These are phyloP conservation scores for Oxyruncus cristatus DNA, from an alignment of 2,113 vertebrate species.

Conservation along the genomic window DNA sequence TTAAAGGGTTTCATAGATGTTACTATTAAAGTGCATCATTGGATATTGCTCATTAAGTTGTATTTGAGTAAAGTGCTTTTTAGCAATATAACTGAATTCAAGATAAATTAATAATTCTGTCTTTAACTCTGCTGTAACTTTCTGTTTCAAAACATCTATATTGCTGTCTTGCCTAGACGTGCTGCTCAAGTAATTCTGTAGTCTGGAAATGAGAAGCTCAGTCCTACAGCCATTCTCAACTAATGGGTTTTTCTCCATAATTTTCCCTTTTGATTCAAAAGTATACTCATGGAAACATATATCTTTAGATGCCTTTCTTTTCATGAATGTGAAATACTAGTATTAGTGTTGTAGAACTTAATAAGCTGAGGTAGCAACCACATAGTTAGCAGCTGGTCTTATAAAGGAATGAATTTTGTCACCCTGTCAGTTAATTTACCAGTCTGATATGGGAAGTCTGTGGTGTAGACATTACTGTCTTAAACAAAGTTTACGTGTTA, in stretches of 20 bases:
- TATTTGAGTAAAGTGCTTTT: not conserved
- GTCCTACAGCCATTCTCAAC: not conserved
- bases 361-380: not conserved
- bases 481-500: not conserved
- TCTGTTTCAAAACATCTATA: not conserved
- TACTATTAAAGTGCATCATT: not conserved
- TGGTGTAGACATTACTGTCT: not conserved
- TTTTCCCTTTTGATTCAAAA: not conserved
- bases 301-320: not conserved
- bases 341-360: not conserved
- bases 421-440: not conserved
- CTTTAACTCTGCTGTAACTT: not conserved
- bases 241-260: not conserved
- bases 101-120: not conserved
- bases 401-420: not conserved
- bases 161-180: not conserved
- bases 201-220: not conserved
- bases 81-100: not conserved
- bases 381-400: not conserved
- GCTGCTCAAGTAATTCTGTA: not conserved
- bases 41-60: not conserved
- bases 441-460: not conserved
- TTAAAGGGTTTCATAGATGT: not conserved
- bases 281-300: not conserved
- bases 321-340: not conserved